A percentile compares a stretch with the other conserved stretches of the same genome.
Conservation (phyloP, 2,113 vertebrate genomes). For the Lophius piscatorius region DNA sequence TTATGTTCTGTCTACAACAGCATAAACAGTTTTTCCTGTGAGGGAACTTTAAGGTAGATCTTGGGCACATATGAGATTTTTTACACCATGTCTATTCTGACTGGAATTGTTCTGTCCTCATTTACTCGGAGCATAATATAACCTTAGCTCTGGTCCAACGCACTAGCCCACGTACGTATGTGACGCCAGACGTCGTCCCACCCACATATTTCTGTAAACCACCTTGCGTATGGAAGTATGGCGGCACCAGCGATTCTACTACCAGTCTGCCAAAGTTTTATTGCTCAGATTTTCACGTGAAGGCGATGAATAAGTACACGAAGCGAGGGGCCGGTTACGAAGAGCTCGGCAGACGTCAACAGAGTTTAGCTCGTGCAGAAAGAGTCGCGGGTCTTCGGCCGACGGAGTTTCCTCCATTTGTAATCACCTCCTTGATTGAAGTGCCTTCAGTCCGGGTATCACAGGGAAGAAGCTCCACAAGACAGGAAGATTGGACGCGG, state of each 20-base stretch:
- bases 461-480: constrained; percentile 62
- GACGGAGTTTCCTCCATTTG: constrained; percentile 43
- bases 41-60: too few species aligned
- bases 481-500: constrained; percentile 68
- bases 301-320: constrained; percentile 48
- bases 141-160: background rate
- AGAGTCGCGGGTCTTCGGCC: constrained; percentile 40
- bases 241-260: constrained; percentile 72
- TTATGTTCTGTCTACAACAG: too few species aligned
- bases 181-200: constrained; percentile 76
- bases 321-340: constrained; percentile 28
- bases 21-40: too few species aligned
- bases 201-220: constrained; percentile 77
- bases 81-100: too few species aligned
- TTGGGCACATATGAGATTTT: too few species aligned
- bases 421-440: constrained; percentile 65
- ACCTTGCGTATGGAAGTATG: constrained; percentile 84
- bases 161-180: constrained; percentile 71
- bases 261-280: constrained; percentile 67
- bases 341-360: constrained; percentile 33
- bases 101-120: background rate
- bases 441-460: constrained; percentile 64
- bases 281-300: constrained; percentile 54
- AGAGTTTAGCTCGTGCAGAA: constrained; percentile 13
- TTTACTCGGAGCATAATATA: constrained; percentile 8